phyloP scores from a whole-genome alignment of 2,797 vertebrate species.

The Pempheris klunzingeri region DNA sequence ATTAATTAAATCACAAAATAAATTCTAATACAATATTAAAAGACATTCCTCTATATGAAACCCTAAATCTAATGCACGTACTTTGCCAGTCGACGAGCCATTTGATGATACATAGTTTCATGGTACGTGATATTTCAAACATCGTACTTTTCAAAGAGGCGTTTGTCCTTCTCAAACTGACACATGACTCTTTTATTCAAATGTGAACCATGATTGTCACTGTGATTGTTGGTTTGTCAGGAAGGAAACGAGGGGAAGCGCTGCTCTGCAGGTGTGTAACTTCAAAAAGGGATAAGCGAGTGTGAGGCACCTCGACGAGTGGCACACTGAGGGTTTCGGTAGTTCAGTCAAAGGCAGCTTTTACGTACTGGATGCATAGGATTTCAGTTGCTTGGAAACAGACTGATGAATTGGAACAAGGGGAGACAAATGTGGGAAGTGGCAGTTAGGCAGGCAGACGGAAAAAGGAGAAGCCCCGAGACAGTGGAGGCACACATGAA shows the following conservation, averaged over 20 bases:
- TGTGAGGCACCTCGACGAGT: not conserved
- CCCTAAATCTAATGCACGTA: not conserved
- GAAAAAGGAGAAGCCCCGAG: slow-evolving; percentile 20
- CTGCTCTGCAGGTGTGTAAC: not conserved
- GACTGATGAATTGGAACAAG: slow-evolving; percentile 35
- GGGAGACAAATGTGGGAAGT: slow-evolving; percentile 40
- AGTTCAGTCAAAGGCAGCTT: slow-evolving; percentile 5
- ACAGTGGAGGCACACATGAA: slow-evolving; percentile 19
- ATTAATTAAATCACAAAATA: not conserved
- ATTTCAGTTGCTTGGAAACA: slow-evolving; percentile 68
- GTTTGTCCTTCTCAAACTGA: not conserved
- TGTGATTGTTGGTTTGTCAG: not conserved
- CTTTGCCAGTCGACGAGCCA: not conserved
- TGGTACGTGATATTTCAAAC: not conserved
- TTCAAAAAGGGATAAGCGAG: not conserved
- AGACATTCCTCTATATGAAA: too few species aligned
- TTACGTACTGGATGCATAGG: not conserved
- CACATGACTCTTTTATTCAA: not conserved
- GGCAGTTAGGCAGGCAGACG: slow-evolving; percentile 7
- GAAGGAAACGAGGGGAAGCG: not conserved
- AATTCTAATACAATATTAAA: not conserved
- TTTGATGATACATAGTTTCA: not conserved
- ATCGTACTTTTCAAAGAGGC: not conserved
- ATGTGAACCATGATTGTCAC: not conserved
- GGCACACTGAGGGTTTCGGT: not conserved